Conservation (phyloP, 2,113 vertebrate genomes). For the Rhabdornis inornatus region DNA sequence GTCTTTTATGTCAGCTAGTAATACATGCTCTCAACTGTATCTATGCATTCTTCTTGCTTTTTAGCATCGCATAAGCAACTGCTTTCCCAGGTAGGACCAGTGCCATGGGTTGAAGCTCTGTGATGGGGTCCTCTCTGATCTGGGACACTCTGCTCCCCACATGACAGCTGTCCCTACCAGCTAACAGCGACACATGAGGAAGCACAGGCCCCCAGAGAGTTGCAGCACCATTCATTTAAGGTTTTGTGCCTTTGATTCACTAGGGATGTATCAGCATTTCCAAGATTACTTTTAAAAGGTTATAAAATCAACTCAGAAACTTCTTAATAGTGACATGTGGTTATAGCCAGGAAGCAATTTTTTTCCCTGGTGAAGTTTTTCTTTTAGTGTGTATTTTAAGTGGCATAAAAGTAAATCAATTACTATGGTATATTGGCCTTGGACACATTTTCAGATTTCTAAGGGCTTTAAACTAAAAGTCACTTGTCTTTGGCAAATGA, state of each 20-base stretch:
- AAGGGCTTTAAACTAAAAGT: neutral
- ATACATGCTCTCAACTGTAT: neutral
- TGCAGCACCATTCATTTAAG: neutral
- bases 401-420: neutral
- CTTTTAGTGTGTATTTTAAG: neutral
- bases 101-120: fast-evolving
- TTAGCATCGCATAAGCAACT: neutral
- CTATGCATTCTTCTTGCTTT: neutral
- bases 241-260: fast-evolving
- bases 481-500: neutral
- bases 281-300: neutral
- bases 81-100: neutral
- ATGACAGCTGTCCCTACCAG: neutral
- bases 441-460: neutral
- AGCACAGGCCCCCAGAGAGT: neutral
- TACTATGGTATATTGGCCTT: neutral
- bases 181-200: fast-evolving
- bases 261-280: neutral
- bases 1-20: neutral
- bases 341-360: neutral
- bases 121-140: neutral
- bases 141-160: neutral
- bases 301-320: neutral
- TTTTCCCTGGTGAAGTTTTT: neutral
- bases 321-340: neutral